phyloP scores from a whole-genome alignment of 2,888 invertebrate genomes.

The Baccha elongata region DNA sequence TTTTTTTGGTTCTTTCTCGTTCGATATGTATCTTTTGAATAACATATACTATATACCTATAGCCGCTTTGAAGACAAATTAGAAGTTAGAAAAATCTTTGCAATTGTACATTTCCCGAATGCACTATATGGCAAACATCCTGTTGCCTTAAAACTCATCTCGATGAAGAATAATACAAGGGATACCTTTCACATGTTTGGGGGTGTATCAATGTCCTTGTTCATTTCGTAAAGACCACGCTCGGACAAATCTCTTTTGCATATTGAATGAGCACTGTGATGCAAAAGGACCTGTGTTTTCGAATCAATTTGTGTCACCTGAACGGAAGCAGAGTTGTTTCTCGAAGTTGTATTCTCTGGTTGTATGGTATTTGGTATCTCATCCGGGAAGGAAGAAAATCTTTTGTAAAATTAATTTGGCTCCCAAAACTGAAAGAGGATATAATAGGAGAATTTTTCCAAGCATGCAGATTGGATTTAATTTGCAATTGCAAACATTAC shows the following conservation, averaged over 20 bases:
- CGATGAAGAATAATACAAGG: conserved; percentile 2
- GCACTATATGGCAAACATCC: conserved; percentile 44
- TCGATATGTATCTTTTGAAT: background rate
- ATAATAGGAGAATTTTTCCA: conserved; percentile 31
- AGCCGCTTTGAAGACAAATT: conserved; percentile 44
- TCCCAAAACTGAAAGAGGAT: conserved; percentile 6
- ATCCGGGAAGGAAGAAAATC: conserved; percentile 26
- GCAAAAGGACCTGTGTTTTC: conserved; percentile 27
- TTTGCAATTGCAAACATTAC: too few relatives aligned
- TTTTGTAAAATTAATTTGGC: conserved; percentile 39
- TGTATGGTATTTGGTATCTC: background rate
- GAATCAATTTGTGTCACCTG: conserved; percentile 54
- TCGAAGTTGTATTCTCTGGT: conserved; percentile 3
- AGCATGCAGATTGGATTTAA: conserved; percentile 36
- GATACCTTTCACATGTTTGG: conserved; percentile 27
- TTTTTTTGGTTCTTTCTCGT: conserved; percentile 5
- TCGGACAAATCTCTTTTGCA: conserved; percentile 44
- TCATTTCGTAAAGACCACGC: conserved; percentile 2
- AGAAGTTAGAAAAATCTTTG: conserved; percentile 57
- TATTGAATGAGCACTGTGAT: conserved; percentile 36
- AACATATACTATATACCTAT: background rate
- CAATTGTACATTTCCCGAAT: conserved; percentile 47
- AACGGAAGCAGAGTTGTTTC: conserved; percentile 27
- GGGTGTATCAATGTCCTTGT: conserved; percentile 39
- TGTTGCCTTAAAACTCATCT: conserved; percentile 35